Evolutionary conservation across 2,797 vertebrate genomes (phyloP).

Genomic region (Anniella stebbinsi): DNA sequence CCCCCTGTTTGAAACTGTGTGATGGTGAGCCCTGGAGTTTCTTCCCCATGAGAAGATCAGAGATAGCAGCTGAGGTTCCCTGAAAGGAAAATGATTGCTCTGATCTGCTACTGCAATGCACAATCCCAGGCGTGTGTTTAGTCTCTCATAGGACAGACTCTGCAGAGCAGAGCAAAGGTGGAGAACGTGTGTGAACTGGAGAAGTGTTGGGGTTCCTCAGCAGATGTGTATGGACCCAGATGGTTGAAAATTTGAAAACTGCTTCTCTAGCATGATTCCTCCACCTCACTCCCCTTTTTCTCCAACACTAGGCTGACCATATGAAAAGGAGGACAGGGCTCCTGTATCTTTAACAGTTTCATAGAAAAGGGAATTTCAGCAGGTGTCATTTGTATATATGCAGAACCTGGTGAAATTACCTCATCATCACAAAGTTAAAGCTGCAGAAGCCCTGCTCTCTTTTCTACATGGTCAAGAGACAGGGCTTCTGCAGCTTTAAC

Average conservation of each 20-base stretch:
- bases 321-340: no score
- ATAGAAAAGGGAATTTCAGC: no score
- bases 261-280: not conserved
- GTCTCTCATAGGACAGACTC: no score
- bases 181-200: not conserved
- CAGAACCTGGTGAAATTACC: no score
- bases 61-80: not conserved
- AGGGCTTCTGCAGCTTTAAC: no score
- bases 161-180: not conserved
- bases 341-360: no score
- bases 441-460: no score
- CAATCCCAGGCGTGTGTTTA: not conserved
- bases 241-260: not conserved
- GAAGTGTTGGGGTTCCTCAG: not conserved
- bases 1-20: not conserved
- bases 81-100: not conserved
- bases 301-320: no score
- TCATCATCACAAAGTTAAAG: no score
- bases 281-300: not conserved
- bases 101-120: not conserved
- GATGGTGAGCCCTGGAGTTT: not conserved
- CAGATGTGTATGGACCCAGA: not conserved
- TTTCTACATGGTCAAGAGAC: no score
- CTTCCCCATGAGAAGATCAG: not conserved
- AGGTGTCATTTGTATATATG: no score